These are phyloP conservation scores for Leuciscus waleckii DNA, from an alignment of 2,797 vertebrate genomes.

Conservation along the genomic window DNA sequence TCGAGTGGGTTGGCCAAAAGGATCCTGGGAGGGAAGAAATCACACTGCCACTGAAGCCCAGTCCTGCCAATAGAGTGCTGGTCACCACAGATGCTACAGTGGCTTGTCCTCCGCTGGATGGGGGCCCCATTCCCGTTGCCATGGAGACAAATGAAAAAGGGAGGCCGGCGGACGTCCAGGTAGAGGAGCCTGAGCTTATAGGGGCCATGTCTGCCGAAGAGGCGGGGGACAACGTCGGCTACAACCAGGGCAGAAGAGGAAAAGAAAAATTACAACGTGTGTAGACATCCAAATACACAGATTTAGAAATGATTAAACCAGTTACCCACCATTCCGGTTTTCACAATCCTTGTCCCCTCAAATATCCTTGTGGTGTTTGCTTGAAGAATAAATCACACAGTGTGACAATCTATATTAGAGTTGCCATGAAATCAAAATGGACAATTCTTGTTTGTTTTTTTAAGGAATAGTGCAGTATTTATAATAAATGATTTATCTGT, in stretches of 20 bases:
- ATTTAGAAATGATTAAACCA: background rate
- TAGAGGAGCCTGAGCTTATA: conserved; percentile 98
- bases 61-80: conserved; percentile 93
- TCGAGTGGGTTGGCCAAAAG: conserved; percentile 88
- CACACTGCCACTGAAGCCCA: conserved; percentile 92
- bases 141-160: conserved; percentile 98
- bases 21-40: conserved; percentile 95
- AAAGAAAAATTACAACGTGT: background rate
- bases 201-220: conserved; percentile 98
- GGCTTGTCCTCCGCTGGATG: conserved; percentile 95
- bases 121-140: conserved; percentile 96
- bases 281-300: background rate
- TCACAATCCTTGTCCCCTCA: conserved; percentile 97
- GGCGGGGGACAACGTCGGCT: conserved; percentile 95
- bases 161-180: conserved; percentile 96
- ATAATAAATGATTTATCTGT: background rate
- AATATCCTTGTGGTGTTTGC: conserved; percentile 98
- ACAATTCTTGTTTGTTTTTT: background rate
- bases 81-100: conserved; percentile 96
- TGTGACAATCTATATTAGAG: background rate
- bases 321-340: conserved; percentile 96
- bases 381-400: conserved; percentile 65
- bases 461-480: background rate
- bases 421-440: background rate
- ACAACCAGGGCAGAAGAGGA: background rate